These are phyloP conservation scores for Anolis carolinensis DNA, from an alignment of 2,113 vertebrate genomes.

Conservation along the genomic window DNA sequence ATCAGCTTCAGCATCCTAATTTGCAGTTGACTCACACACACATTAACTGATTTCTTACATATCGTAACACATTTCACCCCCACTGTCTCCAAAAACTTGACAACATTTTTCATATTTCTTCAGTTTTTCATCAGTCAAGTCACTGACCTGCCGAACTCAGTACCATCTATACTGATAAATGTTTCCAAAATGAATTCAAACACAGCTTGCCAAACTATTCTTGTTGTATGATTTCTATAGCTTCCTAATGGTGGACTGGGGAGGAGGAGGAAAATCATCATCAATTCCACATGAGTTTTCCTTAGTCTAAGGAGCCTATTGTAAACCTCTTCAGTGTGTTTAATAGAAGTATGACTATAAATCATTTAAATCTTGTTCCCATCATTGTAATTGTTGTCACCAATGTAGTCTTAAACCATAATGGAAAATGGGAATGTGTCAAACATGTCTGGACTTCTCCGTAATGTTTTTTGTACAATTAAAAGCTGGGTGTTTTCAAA, in stretches of 20 bases:
- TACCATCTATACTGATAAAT: background rate
- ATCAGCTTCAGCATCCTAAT: too few relatives aligned
- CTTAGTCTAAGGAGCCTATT: background rate
- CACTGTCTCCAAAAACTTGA: too few relatives aligned
- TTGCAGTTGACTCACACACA: too few relatives aligned
- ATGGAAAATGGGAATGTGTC: constrained; percentile 9
- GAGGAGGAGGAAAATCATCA: background rate
- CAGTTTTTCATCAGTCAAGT: too few relatives aligned
- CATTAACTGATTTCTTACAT: too few relatives aligned
- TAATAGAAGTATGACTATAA: background rate
- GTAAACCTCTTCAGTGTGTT: background rate
- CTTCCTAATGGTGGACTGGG: background rate
- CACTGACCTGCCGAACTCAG: too few relatives aligned
- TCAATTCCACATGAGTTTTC: background rate
- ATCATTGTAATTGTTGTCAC: background rate
- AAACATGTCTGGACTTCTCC: constrained; percentile 29
- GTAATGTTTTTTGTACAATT: constrained; percentile 40
- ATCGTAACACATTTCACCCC: too few relatives aligned
- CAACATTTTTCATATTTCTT: too few relatives aligned
- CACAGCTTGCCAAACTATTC: background rate
- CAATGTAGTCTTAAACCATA: background rate
- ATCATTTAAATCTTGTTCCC: background rate
- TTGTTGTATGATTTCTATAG: background rate
- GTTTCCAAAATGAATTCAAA: background rate
- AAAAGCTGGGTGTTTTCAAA: constrained; percentile 1